Conservation (phyloP, 2,113 vertebrate genomes). For the Tragelaphus scriptus region DNA sequence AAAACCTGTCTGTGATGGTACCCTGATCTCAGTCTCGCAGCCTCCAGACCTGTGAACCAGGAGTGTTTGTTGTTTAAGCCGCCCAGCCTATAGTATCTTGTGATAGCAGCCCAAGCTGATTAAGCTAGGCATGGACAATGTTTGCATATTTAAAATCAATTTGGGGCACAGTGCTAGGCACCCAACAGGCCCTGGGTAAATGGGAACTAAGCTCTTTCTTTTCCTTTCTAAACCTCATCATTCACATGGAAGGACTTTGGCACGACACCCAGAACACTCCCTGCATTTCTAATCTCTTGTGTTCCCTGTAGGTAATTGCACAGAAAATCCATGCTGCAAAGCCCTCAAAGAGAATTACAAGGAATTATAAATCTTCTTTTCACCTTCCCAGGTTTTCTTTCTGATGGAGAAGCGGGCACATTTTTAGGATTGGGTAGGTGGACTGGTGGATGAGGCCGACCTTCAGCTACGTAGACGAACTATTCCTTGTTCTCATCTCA, state of each 20-base stretch:
- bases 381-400: conserved; percentile 52
- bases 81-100: no score
- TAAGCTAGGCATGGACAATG: neutral
- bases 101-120: neutral
- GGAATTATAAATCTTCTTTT: conserved; percentile 69
- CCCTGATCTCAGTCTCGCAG: neutral
- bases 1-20: no score
- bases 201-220: neutral
- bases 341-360: conserved; percentile 71
- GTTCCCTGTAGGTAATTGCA: conserved; percentile 71
- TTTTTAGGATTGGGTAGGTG: neutral
- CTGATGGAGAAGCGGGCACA: conserved; percentile 41
- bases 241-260: conserved; percentile 40
- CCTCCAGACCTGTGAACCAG: neutral
- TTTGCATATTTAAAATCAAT: neutral
- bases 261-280: conserved; percentile 49
- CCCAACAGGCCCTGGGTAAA: neutral
- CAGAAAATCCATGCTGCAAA: conserved; percentile 65
- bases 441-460: fast-evolving
- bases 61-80: neutral
- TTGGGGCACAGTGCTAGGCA: neutral
- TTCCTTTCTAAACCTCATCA: conserved; percentile 45
- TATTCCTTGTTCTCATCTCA: neutral
- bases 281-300: conserved; percentile 69
- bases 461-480: neutral